Evolutionary conservation across 2,113 vertebrate species (phyloP).

Genomic region (Catharus minimus): DNA sequence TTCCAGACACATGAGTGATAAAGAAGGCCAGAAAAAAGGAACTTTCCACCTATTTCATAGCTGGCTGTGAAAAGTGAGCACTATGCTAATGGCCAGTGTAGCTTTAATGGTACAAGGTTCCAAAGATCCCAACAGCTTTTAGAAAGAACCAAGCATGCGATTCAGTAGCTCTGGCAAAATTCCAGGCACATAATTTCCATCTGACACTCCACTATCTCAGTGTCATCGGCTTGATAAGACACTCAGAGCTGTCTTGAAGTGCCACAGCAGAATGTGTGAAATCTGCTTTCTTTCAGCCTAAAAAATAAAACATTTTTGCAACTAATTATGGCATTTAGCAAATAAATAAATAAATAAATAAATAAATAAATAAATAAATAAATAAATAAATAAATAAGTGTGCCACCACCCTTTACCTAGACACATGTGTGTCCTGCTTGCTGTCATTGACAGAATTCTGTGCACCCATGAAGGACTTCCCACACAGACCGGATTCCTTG

Average conservation of each 20-base stretch:
- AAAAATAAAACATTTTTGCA: not conserved
- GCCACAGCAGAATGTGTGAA: not conserved
- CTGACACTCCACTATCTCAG: not conserved
- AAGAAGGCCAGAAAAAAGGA: not conserved
- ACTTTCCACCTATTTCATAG: not conserved
- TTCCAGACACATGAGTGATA: not conserved
- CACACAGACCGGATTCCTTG: rapidly evolving
- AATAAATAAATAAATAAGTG: not conserved
- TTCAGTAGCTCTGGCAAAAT: not conserved
- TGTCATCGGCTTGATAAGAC: not conserved
- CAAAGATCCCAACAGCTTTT: not conserved
- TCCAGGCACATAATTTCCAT: not conserved
- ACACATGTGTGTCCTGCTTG: not conserved
- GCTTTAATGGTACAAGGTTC: not conserved
- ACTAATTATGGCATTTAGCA: not conserved
- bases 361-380: not conserved
- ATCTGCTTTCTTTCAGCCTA: not conserved
- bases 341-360: not conserved
- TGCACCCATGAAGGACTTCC: not conserved
- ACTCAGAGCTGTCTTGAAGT: not conserved
- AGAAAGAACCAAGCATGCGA: not conserved
- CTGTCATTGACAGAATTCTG: not conserved
- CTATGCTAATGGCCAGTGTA: not conserved
- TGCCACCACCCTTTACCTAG: not conserved
- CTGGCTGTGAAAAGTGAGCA: not conserved